Base-by-base conservation (phyloP, 2,888 invertebrate species). In the Eilema sororculum region DNA sequence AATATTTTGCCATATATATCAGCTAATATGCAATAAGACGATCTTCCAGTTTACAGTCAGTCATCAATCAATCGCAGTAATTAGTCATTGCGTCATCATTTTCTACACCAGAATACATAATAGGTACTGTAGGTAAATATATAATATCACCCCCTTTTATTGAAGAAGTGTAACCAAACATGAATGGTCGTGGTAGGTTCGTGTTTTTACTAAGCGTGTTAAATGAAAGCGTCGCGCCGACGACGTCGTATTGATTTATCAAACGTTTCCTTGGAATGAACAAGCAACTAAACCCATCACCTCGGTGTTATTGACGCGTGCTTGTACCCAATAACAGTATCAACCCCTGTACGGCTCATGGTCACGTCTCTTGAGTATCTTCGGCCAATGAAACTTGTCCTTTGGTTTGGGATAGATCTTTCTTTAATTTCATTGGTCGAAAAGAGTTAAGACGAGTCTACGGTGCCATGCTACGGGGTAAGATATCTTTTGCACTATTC, bases 211-310 rank as follows among this genome's bases (percentile, higher is more conserved):
- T 72, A 68, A 62, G 76, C 73, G 71, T 76, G 70, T 72, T 71
- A 67, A 56, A 68, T 77, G 68, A 68, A 76, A 77, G 74, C 71
- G 67, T 9, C 62, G 67, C 71, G 67, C n/a, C n/a, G n/a, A n/a
- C n/a, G n/a, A 0, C 62, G 67, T 68, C 64, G 69, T 75, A 69
- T 77, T 69, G 72, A 76, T 76, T 74, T 33, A 70, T 69, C 60
- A 61, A 57, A 66, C 59, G 68, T 76, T 79, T 79, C 75, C 77
- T 77, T 72, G 46, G 75, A 76, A 58, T 68, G 65, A 78, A 66
- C 78, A 82, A 84, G 79, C 83, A 62, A 67, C 46, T 67, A 67
- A 68, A 65, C 73, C 81, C 86, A 78, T 80, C 87, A 85, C 84
- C 86, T 28, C 60, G 8, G n/a, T 60, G 52, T 77, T 70, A 78